Conservation (phyloP, 2,113 vertebrate genomes). For the Opisthocomus hoazin region DNA sequence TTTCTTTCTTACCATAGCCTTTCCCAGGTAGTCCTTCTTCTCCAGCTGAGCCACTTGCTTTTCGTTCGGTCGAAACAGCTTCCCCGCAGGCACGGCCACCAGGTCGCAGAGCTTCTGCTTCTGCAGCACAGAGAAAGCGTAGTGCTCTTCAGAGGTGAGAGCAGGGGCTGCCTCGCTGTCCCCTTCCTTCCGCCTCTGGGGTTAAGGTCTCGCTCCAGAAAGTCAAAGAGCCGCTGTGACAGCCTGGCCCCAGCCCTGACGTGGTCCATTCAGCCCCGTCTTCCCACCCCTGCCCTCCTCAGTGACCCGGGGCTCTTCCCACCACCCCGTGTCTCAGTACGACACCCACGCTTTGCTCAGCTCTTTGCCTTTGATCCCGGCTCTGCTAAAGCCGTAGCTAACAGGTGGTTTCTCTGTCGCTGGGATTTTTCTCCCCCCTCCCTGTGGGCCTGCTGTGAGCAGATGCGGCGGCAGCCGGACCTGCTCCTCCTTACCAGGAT, state of each 20-base stretch:
- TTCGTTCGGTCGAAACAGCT: slow-evolving; percentile 90
- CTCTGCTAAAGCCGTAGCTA: background rate
- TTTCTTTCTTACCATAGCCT: slow-evolving; percentile 81
- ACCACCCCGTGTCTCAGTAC: fast-evolving
- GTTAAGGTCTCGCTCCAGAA: background rate
- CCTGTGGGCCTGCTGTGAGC: background rate
- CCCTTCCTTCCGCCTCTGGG: background rate
- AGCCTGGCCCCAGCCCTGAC: background rate
- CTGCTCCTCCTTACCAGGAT: slow-evolving; percentile 75
- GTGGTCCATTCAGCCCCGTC: fast-evolving
- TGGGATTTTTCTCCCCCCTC: background rate
- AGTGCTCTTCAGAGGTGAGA: background rate
- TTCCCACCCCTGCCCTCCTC: background rate
- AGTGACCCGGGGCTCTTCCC: background rate
- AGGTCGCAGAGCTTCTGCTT: slow-evolving; percentile 85
- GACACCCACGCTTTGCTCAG: background rate
- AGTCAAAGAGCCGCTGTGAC: background rate
- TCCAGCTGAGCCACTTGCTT: slow-evolving; percentile 92
- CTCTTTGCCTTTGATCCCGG: background rate
- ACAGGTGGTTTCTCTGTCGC: background rate
- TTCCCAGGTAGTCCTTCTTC: slow-evolving; percentile 96
- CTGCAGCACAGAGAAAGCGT: slow-evolving; percentile 60
- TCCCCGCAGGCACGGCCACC: slow-evolving; percentile 74
- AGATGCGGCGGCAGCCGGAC: fast-evolving
- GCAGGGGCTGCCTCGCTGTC: background rate